These are phyloP conservation scores for Pogonomyrmex californicus DNA, from an alignment of 1,140 invertebrate species.

Conservation along the genomic window DNA sequence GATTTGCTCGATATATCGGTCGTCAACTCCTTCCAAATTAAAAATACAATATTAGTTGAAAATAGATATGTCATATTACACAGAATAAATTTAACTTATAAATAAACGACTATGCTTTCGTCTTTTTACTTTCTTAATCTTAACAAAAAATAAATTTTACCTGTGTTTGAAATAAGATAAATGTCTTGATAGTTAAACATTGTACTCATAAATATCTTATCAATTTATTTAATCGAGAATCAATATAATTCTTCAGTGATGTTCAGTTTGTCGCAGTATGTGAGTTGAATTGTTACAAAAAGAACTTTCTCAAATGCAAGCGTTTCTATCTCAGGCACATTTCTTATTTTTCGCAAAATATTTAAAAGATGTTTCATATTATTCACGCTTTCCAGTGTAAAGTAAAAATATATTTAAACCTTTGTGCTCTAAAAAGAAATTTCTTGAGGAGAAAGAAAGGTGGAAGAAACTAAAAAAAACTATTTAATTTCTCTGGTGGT, in stretches of 20 bases:
- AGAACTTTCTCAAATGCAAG: background rate
- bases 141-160: background rate
- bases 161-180: background rate
- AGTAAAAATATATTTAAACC: background rate
- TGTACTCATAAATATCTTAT: background rate
- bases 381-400: background rate
- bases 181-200: background rate
- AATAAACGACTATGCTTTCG: background rate
- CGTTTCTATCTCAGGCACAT: background rate
- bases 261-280: background rate
- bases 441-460: background rate
- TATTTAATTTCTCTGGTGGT: background rate
- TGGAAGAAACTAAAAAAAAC: background rate
- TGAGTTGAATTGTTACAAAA: background rate
- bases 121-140: background rate
- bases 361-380: background rate
- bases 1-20: no score
- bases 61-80: background rate
- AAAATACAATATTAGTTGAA: background rate
- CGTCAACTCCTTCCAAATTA: no score
- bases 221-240: no score
- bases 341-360: background rate
- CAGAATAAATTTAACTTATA: background rate
- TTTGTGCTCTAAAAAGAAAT: background rate
- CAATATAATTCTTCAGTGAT: background rate